A percentile compares a stretch with the other conserved stretches of the same genome.
Evolutionary conservation across 2,888 invertebrate genomes (phyloP).

Genomic region (Parelbella ahira): DNA sequence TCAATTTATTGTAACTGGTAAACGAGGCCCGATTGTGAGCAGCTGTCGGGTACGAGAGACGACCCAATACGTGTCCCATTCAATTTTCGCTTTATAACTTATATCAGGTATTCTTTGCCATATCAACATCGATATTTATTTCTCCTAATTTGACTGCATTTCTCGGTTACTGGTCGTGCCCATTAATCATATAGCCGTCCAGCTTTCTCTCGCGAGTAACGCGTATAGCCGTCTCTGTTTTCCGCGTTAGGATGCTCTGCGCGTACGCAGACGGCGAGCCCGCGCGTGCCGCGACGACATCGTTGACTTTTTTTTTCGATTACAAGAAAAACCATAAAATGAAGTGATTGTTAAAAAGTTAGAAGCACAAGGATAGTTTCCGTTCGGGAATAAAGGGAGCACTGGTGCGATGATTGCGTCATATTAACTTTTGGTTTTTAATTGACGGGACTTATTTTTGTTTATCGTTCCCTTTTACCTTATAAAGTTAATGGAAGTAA

Average conservation of each 20-base stretch:
- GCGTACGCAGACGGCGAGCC: conserved; percentile 53
- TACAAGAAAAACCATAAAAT: conserved; percentile 69
- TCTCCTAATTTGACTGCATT: conserved; percentile 75
- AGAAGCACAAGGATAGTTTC: conserved; percentile 50
- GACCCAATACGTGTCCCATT: conserved; percentile 32
- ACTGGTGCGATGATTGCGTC: conserved; percentile 7
- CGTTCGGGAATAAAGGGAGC: conserved; percentile 35
- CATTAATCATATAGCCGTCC: conserved; percentile 58
- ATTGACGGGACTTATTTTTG: too few species aligned
- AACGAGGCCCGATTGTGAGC: conserved; percentile 10
- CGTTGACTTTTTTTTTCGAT: conserved; percentile 50
- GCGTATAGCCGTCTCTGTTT: conserved; percentile 43
- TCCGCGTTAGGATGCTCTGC: conserved; percentile 53
- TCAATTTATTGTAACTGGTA: conserved; percentile 5
- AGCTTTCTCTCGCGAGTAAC: conserved; percentile 31
- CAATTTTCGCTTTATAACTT: conserved; percentile 35
- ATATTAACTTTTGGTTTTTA: too few species aligned
- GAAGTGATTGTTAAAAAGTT: conserved; percentile 51
- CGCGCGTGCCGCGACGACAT: conserved; percentile 66
- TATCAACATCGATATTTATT: conserved; percentile 62
- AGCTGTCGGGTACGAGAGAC: background rate
- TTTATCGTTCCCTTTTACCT: too few species aligned
- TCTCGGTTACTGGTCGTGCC: conserved; percentile 58
- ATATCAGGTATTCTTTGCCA: conserved; percentile 43
- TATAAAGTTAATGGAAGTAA: too few species aligned